These are phyloP conservation scores for Ophiodon elongatus DNA, from an alignment of 2,113 vertebrate genomes.

Conservation along the genomic window DNA sequence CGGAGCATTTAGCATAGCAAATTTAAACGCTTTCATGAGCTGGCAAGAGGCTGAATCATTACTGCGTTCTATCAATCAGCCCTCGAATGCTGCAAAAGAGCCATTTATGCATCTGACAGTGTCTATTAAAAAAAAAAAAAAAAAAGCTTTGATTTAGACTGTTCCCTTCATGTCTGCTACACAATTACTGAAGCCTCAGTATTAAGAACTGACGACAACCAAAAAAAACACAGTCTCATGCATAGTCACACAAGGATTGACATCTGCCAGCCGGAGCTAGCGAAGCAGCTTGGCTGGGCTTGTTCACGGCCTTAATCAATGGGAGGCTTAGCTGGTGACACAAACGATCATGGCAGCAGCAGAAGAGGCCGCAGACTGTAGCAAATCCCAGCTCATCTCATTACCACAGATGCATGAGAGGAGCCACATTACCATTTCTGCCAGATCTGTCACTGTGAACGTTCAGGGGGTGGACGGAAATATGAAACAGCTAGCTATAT, in stretches of 20 bases:
- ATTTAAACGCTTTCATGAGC: conserved; percentile 36
- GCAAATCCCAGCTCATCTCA: conserved; percentile 77
- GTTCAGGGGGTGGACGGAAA: conserved; percentile 35
- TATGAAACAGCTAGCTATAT: conserved; percentile 33
- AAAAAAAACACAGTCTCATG: conserved; percentile 44
- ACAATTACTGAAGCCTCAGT: conserved; percentile 36
- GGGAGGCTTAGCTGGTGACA: conserved; percentile 74
- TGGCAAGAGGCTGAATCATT: conserved; percentile 31
- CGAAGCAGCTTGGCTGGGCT: conserved; percentile 67
- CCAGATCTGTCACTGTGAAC: conserved; percentile 62
- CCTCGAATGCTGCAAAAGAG: conserved; percentile 17
- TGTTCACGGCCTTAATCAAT: conserved; percentile 73
- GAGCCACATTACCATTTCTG: conserved; percentile 60
- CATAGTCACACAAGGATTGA: conserved; percentile 67
- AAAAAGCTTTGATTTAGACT: conserved; percentile 42
- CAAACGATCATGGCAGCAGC: conserved; percentile 67
- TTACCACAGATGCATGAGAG: conserved; percentile 72
- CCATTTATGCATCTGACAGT: conserved; percentile 44
- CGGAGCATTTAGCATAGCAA: not conserved
- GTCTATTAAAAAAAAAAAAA: conserved; percentile 24
- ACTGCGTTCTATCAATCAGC: conserved; percentile 43
- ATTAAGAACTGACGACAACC: conserved; percentile 13
- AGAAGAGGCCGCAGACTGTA: conserved; percentile 68
- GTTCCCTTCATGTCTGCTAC: conserved; percentile 38
- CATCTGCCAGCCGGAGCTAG: conserved; percentile 71